Conservation (phyloP, 2,888 invertebrate genomes). For the Cantharis nigra region DNA sequence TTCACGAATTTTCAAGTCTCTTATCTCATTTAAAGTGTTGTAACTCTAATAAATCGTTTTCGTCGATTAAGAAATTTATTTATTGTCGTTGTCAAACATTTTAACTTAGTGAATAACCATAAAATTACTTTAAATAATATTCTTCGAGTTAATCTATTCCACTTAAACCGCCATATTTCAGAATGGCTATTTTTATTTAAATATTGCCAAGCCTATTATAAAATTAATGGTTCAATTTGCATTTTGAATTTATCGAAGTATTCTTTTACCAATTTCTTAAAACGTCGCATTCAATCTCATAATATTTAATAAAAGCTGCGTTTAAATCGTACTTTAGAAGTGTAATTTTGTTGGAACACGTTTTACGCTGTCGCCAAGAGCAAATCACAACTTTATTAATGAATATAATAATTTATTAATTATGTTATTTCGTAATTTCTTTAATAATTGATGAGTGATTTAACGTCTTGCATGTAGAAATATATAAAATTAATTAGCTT, state of each 20-base stretch:
- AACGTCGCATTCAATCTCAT: not conserved
- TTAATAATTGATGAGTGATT: constrained; percentile 22
- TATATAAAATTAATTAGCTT: constrained; percentile 22
- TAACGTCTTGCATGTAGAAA: constrained; percentile 16
- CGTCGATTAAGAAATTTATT: not conserved
- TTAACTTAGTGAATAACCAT: not conserved
- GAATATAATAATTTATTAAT: constrained; percentile 22
- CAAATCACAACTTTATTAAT: constrained; percentile 21
- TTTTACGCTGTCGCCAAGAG: constrained; percentile 14
- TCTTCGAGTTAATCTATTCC: not conserved
- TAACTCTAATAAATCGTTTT: not conserved
- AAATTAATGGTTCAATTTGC: not conserved
- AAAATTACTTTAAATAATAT: not conserved
- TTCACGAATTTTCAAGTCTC: not conserved
- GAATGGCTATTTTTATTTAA: constrained; percentile 8
- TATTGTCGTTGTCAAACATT: not conserved
- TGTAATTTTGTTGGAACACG: not conserved
- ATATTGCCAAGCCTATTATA: constrained; percentile 1
- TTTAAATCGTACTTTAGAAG: not conserved
- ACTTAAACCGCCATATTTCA: not conserved
- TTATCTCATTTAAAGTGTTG: not conserved
- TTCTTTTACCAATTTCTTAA: not conserved
- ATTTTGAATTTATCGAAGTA: not conserved
- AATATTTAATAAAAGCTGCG: not conserved
- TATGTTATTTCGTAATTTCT: constrained; percentile 21